Evolutionary conservation across 2,797 vertebrate species (phyloP), one percentile per base, ranked within the genome.

Genomic region (Acridotheres tristis): DNA sequence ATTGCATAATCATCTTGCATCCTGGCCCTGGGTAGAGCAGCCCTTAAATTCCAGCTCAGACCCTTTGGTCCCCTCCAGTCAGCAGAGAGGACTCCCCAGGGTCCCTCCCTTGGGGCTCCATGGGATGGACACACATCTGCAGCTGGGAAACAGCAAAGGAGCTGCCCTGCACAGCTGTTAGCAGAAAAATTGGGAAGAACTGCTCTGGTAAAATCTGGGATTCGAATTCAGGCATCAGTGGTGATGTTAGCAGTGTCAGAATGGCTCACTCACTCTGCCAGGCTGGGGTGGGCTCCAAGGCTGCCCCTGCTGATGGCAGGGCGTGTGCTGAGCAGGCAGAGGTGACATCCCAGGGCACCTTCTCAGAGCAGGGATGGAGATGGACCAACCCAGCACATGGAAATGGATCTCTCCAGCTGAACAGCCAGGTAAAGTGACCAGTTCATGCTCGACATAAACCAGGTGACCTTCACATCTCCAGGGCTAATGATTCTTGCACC

Each of bases 31-130:
- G 15, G 5, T 20, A 50, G 17, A 57, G 50, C 4, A 65, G 30
- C 13, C 74, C 36, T 59, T 74, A 51, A 71, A 77, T 59, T 59
- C 55, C 69, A 26, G 9, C n/a, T 63, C 38, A 58, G 45, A 67
- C 23, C 13, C 43, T 63, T 76, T 84, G 42, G 19, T 32, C 10
- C 13, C n/a, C 27, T 80, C 48, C 73, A 7, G 9, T 38, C 40
- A 67, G 34, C 19, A 36, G 13, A n/a, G 54, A 59, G 32, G 29
- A 6, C 5, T 79, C n/a, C 30, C 9, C 9, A 7, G 68, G 14
- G n/a, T 27, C 42, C 15, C 5, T 36, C n/a, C 47, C 45, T 61
- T 0, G 0, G 22, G 6, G 38, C 11, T 63, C 10, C 7, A 3
- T 47, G 62, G 40, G 42, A 75, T 36, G 20, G 51, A 30, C 32